Evolutionary conservation across 2,888 invertebrate genomes (phyloP).

Genomic region (Nomada ruficornis): DNA sequence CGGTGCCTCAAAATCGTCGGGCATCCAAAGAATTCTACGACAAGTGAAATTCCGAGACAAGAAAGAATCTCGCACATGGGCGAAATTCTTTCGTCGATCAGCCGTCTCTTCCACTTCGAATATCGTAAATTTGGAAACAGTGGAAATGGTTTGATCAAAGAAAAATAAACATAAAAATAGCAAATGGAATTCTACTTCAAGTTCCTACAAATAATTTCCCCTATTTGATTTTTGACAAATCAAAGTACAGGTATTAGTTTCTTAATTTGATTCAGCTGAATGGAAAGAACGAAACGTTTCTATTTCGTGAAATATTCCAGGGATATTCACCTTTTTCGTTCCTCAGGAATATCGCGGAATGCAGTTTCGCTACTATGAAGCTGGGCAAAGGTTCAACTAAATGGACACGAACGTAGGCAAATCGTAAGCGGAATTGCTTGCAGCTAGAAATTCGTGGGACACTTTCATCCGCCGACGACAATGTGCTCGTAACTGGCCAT

Average conservation of each 20-base stretch:
- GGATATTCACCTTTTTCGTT: conserved; percentile 21
- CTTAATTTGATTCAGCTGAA: neutral
- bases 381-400: conserved; percentile 20
- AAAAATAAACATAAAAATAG: no score
- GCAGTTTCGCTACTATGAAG: conserved; percentile 11
- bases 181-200: neutral
- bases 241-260: neutral
- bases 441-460: neutral
- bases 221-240: neutral
- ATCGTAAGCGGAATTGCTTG: conserved; percentile 26
- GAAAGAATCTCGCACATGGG: conserved; percentile 7
- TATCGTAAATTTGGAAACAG: conserved; percentile 15
- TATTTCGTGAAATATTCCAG: conserved; percentile 19
- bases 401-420: conserved; percentile 40
- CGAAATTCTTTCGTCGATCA: conserved; percentile 7
- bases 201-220: conserved; percentile 5
- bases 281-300: conserved; percentile 26
- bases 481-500: conserved; percentile 12
- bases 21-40: conserved; percentile 30
- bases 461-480: neutral
- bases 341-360: conserved; percentile 28
- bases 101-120: neutral
- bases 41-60: conserved; percentile 6
- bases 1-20: conserved; percentile 21
- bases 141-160: neutral